phyloP scores from a whole-genome alignment of 1,140 invertebrate species.

The Archivesica marissinica region DNA sequence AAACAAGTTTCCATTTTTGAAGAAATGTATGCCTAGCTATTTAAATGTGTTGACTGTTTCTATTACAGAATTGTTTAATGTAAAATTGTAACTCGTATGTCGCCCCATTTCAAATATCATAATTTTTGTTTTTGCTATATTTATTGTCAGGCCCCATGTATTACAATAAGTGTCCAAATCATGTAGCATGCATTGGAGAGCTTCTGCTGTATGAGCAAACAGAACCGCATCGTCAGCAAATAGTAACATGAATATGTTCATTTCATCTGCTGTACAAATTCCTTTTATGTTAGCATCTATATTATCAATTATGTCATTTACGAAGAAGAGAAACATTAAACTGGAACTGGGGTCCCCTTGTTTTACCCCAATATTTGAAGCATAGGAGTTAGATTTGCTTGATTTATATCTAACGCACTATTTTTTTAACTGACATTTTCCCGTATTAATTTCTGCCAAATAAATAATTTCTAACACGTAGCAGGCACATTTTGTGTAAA shows the following conservation, averaged over 20 bases:
- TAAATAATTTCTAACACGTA: no score
- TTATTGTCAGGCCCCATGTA: not conserved
- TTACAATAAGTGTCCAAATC: constrained; percentile 16
- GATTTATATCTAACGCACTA: not conserved
- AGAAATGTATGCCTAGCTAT: constrained; percentile 16
- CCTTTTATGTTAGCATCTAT: constrained; percentile 13
- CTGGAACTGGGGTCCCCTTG: constrained; percentile 38
- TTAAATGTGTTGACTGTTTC: constrained; percentile 16
- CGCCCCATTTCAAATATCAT: constrained; percentile 11
- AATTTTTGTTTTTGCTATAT: constrained; percentile 10
- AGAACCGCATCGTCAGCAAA: constrained; percentile 15
- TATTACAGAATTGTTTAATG: not conserved
- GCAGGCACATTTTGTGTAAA: no score
- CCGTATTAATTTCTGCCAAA: no score
- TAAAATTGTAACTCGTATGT: constrained; percentile 4
- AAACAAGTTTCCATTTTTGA: no score
- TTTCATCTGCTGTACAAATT: constrained; percentile 9
- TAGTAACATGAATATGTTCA: not conserved
- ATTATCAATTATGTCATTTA: constrained; percentile 22
- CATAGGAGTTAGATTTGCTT: not conserved
- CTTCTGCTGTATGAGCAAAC: constrained; percentile 4
- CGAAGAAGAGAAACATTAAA: constrained; percentile 27
- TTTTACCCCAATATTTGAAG: not conserved
- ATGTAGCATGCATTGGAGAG: not conserved
- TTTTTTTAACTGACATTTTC: no score